Base-by-base conservation (phyloP, 2,888 invertebrate species). In the Diarsia brunnea region DNA sequence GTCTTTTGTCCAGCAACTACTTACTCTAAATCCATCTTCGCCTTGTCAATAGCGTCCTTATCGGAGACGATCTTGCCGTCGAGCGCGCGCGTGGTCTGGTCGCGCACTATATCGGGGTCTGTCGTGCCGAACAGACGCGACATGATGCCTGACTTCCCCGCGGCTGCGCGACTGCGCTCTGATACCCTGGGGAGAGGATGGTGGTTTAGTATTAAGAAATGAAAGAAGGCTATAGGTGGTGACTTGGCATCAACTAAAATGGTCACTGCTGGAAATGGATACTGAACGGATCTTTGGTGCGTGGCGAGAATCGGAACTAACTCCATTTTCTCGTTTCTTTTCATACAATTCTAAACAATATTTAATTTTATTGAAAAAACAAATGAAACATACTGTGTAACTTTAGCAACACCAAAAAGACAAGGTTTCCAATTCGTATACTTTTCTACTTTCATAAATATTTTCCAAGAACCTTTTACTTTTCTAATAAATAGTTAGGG, bases 81-180 rank as follows among this genome's bases (percentile, higher is more conserved):
- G 71, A 98, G 93, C 71, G 97, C 96, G 70, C 97, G 96, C 73
- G 98, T 97, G 92, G 97, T 97, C 86, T 97, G 96, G 92, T 98
- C 98, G 43, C 98, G 97, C 63, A 98, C 97, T 88, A 98, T 98
- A 90, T 98, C 98, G 0, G 98, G 98, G 89, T 98, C 98, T 0
- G 98, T 97, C 74, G 98, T 97, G 60, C 98, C 98, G 93, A 98
- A 98, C 80, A 98, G 90, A 0, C 98, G 97, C 1, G 98, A 97
- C 97, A 98, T 97, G n/a, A 98, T 89, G 0, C 98, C 97, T 0
- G 97, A 96, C 91, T 98, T 98, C 77, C 98, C 98, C 89, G 97
- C 97, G 65, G 97, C 97, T 0, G 97, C 97, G 68, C 97, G 96
- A 31, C 92, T 93, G 38, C 97, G 94, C 81, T 97, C 97, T 0